Base-by-base conservation (phyloP, 2,113 vertebrate species). In the Ictalurus punctatus region DNA sequence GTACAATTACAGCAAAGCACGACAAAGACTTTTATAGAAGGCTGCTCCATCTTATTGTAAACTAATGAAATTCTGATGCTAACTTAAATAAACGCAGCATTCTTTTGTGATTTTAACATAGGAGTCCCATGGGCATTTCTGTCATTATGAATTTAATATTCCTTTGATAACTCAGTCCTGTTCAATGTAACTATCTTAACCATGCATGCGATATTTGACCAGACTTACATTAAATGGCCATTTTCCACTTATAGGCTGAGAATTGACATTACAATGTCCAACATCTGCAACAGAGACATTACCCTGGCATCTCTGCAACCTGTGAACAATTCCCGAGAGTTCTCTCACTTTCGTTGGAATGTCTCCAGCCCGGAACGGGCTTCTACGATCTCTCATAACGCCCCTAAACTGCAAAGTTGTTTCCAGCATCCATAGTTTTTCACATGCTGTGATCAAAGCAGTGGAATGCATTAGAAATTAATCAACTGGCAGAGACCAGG, bases 381-480 rank as follows among this genome's bases (percentile, higher is more conserved):
- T 86, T 73, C 54, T 6, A 84, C n/a, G 83, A 85, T 88, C 76
- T 69, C 14, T 83, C 74, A 44, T 37, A 58, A 56, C 10, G 17
- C 67, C 71, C 34, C 16, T 27, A 30, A 74, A 86, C 67, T 91
- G 87, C 61, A 48, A 61, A 44, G 84, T 88, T 69, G 79, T 87
- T 84, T 84, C 84, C 86, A 58, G 86, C 76, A 82, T 89, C 86
- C 86, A 73, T 84, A 69, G 65, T 85, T 84, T 87, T 88, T 86
- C 87, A 88, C 90, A 84, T 84, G 78, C 56, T 17, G 73, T 87
- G 89, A 91, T 90, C 89, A 89, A 90, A 88, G 85, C 80, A 82
- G 71, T 90, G 89, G 90, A 91, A 91, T 91, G 90, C 87, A 87
- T 81, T 90, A 54, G 89, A 84, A 90, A 86, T 86, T 25, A 87